These are phyloP conservation scores for Enhydra lutris DNA, from an alignment of 2,113 vertebrate species.

Conservation along the genomic window DNA sequence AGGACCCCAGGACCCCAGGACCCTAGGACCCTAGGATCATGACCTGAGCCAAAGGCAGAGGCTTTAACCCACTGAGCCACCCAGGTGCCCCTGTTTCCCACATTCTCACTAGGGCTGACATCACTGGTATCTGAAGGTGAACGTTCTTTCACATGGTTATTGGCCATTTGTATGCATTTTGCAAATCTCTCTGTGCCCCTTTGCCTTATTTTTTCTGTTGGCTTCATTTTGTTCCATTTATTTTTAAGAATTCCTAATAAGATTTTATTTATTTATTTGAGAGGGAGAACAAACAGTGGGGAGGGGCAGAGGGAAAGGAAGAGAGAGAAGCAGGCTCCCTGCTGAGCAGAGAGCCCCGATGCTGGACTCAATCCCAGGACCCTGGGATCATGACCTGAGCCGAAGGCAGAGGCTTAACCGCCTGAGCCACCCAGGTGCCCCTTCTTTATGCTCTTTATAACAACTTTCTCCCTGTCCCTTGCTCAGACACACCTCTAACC, in stretches of 20 bases:
- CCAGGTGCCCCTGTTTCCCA: background rate
- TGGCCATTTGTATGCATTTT: background rate
- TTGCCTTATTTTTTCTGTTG: background rate
- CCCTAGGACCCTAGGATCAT: too few species aligned
- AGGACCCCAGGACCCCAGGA: too few species aligned
- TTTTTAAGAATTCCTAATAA: background rate
- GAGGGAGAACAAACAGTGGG: too few species aligned
- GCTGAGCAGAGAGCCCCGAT: background rate
- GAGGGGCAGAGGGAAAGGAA: too few species aligned
- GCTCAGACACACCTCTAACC: background rate
- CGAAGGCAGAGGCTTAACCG: too few species aligned
- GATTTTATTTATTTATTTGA: too few species aligned
- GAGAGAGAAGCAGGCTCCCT: too few species aligned
- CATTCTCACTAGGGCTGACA: background rate
- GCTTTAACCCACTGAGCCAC: too few species aligned
- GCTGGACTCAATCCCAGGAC: too few species aligned
- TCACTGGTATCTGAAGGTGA: background rate
- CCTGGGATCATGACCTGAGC: too few species aligned
- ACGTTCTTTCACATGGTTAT: background rate
- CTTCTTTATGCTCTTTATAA: background rate
- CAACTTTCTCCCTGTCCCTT: background rate
- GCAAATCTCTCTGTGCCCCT: background rate
- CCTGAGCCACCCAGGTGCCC: too few species aligned
- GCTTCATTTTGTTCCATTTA: background rate
- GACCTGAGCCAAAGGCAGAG: too few species aligned